These are phyloP conservation scores for Chelmon rostratus DNA, from an alignment of 2,797 vertebrate species.

Conservation along the genomic window DNA sequence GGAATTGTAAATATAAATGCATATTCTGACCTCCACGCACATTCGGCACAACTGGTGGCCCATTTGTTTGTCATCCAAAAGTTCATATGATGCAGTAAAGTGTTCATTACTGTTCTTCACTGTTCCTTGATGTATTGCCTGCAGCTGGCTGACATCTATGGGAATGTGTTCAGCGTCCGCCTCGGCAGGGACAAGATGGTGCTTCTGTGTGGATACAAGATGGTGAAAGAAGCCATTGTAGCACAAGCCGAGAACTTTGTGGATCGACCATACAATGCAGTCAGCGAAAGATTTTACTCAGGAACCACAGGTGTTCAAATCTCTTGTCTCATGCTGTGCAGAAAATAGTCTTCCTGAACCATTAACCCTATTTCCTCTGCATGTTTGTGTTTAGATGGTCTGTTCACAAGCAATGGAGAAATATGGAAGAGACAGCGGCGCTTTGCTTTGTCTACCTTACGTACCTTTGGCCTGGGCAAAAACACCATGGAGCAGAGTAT, in stretches of 20 bases:
- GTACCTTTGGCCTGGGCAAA: constrained; percentile 77
- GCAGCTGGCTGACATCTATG: constrained; percentile 1
- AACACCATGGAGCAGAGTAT: constrained; percentile 72
- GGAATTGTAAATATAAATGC: not conserved
- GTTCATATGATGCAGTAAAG: not conserved
- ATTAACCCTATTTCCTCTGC: not conserved
- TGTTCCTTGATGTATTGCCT: not conserved
- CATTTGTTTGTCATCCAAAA: not conserved
- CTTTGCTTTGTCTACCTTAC: constrained; percentile 79
- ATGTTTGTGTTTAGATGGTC: constrained; percentile 58
- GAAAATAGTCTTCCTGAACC: not conserved
- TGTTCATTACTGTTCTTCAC: not conserved
- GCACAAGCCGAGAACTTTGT: constrained; percentile 17
- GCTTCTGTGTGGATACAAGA: constrained; percentile 8
- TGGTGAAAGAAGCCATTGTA: constrained; percentile 19
- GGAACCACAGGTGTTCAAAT: not conserved
- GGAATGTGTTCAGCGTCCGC: constrained; percentile 4
- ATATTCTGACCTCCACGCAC: not conserved
- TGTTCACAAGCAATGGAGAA: constrained; percentile 75
- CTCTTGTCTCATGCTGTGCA: not conserved
- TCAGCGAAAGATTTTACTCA: not conserved
- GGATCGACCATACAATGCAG: not conserved
- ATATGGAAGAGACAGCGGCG: constrained; percentile 76
- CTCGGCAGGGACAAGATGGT: not conserved
- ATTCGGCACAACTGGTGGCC: not conserved